Conservation (phyloP, 1,140 invertebrate species). For the Heliothis virescens region DNA sequence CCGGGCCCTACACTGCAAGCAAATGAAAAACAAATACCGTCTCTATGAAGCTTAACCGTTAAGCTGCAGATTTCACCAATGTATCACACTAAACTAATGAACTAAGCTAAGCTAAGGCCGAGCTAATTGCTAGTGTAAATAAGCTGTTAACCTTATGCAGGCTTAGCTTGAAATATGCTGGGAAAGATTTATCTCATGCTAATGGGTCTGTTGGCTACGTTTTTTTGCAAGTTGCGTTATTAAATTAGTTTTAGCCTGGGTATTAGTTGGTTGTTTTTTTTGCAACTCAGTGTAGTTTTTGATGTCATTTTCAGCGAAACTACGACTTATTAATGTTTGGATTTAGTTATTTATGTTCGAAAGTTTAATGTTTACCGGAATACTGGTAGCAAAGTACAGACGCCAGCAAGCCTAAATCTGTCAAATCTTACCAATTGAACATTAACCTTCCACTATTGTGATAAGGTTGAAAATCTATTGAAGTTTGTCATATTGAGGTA, state of each 20-base stretch:
- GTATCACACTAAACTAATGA: constrained; percentile 35
- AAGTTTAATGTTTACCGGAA: no score
- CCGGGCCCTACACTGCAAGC: not conserved
- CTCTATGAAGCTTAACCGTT: not conserved
- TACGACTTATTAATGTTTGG: no score
- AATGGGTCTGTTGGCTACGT: constrained; percentile 5
- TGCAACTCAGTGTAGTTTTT: no score
- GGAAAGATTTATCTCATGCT: constrained; percentile 27
- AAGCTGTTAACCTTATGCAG: constrained; percentile 52
- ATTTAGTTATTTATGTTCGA: no score
- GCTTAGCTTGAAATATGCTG: constrained; percentile 53
- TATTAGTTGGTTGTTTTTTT: not conserved
- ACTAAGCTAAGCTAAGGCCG: constrained; percentile 32
- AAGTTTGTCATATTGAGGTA: no score
- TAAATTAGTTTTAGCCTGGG: not conserved
- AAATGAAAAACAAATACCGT: not conserved
- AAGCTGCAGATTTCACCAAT: constrained; percentile 19
- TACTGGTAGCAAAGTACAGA: no score
- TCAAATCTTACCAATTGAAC: no score
- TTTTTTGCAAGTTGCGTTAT: not conserved
- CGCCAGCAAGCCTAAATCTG: no score
- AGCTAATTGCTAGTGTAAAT: constrained; percentile 65
- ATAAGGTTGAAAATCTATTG: no score
- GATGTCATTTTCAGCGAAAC: no score
- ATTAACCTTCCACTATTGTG: no score